Percentiles rank a stretch among this genome's conserved stretches.
Conservation (phyloP, 2,797 vertebrate genomes). For the Arctocebus calabarensis region DNA sequence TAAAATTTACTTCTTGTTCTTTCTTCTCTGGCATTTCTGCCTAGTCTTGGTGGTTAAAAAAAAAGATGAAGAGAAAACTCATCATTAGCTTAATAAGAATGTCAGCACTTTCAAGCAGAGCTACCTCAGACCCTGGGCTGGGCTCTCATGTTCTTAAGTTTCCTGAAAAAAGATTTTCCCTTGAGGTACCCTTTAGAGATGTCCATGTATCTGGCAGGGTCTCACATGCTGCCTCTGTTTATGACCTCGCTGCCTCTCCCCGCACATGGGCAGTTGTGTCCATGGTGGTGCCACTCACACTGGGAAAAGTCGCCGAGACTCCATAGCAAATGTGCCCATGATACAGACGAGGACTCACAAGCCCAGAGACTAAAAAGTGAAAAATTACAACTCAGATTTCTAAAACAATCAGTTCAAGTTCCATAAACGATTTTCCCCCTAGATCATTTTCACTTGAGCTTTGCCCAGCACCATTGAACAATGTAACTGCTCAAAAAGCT, state of each 20-base stretch:
- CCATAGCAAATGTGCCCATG: neutral
- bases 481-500: conserved; percentile 10
- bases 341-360: conserved; percentile 22
- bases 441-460: conserved; percentile 44
- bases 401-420: conserved; percentile 57
- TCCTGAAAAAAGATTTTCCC: neutral
- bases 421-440: conserved; percentile 35
- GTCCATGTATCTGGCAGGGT: neutral
- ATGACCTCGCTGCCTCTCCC: neutral
- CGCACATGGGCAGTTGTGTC: neutral
- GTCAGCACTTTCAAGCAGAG: conserved; percentile 5
- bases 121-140: neutral
- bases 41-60: neutral
- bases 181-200: neutral
- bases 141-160: neutral
- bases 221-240: neutral
- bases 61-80: conserved; percentile 42
- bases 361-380: conserved; percentile 4
- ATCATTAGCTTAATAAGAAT: conserved; percentile 50
- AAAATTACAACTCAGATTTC: conserved; percentile 24
- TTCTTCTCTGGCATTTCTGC: conserved; percentile 39
- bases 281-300: too few species aligned
- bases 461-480: conserved; percentile 27
- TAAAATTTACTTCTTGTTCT: conserved; percentile 24
- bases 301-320: conserved; percentile 27